These are phyloP conservation scores for Clarias platycephalus DNA, from an alignment of 2,797 vertebrate genomes.

Conservation along the genomic window DNA sequence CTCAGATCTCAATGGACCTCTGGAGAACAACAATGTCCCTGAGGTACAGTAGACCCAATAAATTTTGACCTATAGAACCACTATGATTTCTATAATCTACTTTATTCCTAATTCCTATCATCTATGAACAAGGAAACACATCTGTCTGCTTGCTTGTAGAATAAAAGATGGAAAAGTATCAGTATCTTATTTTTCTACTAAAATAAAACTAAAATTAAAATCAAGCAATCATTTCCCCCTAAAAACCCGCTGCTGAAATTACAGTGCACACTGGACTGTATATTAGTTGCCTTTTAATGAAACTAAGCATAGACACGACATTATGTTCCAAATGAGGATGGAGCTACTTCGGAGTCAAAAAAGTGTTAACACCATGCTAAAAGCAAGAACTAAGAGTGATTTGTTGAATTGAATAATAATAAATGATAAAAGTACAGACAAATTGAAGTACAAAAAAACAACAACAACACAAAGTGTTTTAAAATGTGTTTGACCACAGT, in stretches of 20 bases:
- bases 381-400: not conserved
- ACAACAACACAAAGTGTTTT: not conserved
- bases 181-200: not conserved
- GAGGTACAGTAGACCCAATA: conserved; percentile 76
- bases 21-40: conserved; percentile 90
- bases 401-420: not conserved
- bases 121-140: not conserved
- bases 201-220: not conserved
- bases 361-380: not conserved
- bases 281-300: not conserved
- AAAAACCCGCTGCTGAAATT: not conserved
- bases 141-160: not conserved
- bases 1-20: conserved; percentile 92
- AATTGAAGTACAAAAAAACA: too few relatives aligned
- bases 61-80: conserved; percentile 33
- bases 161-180: not conserved
- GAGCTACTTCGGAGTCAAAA: not conserved
- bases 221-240: not conserved
- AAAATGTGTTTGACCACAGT: not conserved
- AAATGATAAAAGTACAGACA: not conserved
- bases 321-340: not conserved
- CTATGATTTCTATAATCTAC: conserved; percentile 16
- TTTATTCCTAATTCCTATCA: conserved; percentile 18
- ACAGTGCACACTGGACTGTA: not conserved
- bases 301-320: not conserved